Evolutionary conservation across 2,797 vertebrate species (phyloP).

Genomic region (Ibycter americanus): DNA sequence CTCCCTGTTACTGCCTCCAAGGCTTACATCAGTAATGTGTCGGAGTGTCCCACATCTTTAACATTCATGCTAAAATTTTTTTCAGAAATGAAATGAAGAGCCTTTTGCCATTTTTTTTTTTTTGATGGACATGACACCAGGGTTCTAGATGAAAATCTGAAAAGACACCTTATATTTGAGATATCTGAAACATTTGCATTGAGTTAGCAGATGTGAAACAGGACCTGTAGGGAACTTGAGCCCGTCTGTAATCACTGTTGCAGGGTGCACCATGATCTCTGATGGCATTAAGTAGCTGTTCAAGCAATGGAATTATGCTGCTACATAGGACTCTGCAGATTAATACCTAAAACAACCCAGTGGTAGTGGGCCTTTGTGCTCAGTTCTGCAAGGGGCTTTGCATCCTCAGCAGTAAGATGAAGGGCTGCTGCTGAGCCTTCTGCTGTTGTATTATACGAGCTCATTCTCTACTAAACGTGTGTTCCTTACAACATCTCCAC

Average conservation of each 20-base stretch:
- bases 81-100: neutral
- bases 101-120: neutral
- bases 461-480: neutral
- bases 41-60: neutral
- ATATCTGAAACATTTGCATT: neutral
- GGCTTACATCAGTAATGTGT: neutral
- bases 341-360: neutral
- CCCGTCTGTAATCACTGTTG: neutral
- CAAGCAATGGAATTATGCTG: neutral
- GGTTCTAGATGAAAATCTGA: neutral
- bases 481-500: neutral
- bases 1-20: neutral
- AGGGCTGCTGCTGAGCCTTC: neutral
- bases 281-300: neutral
- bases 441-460: neutral
- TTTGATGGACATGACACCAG: no score
- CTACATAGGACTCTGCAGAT: neutral
- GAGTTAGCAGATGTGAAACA: neutral
- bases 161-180: neutral
- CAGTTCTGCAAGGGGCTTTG: neutral
- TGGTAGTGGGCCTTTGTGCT: neutral
- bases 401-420: neutral
- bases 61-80: neutral
- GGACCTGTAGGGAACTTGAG: neutral
- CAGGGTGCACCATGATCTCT: neutral